Conservation (phyloP, 30 jellyfish, hydroid and myxozoan genomes). For the Aurelia aurita complex sp. Pacific region DNA sequence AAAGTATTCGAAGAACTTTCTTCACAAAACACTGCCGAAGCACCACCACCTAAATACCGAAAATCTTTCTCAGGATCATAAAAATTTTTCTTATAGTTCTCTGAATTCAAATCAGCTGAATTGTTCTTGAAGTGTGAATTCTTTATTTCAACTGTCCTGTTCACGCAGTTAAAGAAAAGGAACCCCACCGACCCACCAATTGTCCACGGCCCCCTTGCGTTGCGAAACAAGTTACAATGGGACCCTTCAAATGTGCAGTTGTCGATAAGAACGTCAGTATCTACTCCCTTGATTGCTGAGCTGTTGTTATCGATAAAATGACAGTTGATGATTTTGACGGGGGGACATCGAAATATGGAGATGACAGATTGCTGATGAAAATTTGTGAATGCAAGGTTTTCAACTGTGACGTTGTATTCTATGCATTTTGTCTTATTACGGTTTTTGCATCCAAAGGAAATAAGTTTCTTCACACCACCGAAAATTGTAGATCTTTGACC, state of each 20-base stretch:
- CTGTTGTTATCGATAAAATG: conserved; percentile 8
- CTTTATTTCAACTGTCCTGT: background rate
- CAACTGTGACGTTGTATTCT: conserved; percentile 6
- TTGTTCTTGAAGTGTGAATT: conserved; percentile 20
- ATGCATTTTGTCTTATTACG: background rate
- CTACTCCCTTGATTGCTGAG: conserved; percentile 16
- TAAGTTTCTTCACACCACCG: background rate
- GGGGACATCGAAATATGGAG: background rate
- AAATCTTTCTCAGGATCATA: background rate
- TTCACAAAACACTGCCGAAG: conserved; percentile 13
- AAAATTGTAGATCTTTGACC: conserved; percentile 4
- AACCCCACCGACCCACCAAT: conserved; percentile 48
- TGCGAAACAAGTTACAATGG: background rate
- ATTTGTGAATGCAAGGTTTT: conserved; percentile 1
- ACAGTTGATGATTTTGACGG: background rate
- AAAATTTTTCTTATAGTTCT: background rate
- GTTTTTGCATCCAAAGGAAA: conserved; percentile 2
- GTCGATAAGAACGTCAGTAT: conserved; percentile 3
- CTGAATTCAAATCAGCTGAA: background rate
- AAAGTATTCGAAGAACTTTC: conserved; percentile 14
- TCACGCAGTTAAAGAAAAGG: background rate
- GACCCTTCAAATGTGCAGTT: conserved; percentile 14
- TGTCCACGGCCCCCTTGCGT: background rate
- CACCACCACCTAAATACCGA: conserved; percentile 33
- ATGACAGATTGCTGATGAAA: background rate